phyloP scores from a whole-genome alignment of 1,140 invertebrate species.

The Drosophila saltans region DNA sequence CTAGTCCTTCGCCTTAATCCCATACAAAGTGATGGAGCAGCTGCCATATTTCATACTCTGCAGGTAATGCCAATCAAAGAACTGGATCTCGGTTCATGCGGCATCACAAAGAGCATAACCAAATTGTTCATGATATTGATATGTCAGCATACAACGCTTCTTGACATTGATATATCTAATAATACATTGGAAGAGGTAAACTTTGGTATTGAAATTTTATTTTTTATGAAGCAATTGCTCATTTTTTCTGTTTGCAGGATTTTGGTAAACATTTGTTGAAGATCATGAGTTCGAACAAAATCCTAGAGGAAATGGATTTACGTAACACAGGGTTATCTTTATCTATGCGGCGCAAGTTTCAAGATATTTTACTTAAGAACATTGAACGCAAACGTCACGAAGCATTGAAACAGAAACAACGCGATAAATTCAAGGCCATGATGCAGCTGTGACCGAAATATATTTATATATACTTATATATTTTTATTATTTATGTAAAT shows the following conservation, averaged over 20 bases:
- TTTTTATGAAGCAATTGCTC: neutral
- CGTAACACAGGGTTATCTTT: slow-evolving; percentile 68
- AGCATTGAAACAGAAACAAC: slow-evolving; percentile 51
- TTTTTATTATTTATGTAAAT: neutral
- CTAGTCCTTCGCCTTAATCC: slow-evolving; percentile 76
- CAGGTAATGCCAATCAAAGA: slow-evolving; percentile 60
- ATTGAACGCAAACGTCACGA: slow-evolving; percentile 60
- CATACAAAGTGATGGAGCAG: slow-evolving; percentile 77
- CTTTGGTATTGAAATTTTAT: too few species aligned
- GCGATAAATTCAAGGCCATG: slow-evolving; percentile 65
- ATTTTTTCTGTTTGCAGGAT: slow-evolving; percentile 36
- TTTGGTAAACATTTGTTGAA: slow-evolving; percentile 73
- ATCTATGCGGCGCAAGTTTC: slow-evolving; percentile 58
- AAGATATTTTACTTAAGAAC: slow-evolving; percentile 61
- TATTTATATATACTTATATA: neutral
- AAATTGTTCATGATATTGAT: slow-evolving; percentile 75
- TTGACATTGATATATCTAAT: slow-evolving; percentile 73
- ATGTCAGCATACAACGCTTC: slow-evolving; percentile 61
- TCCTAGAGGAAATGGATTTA: slow-evolving; percentile 66
- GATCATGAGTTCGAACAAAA: slow-evolving; percentile 69
- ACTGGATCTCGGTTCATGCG: slow-evolving; percentile 70
- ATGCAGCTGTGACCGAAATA: slow-evolving; percentile 40
- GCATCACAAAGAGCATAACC: slow-evolving; percentile 64
- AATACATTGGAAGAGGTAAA: slow-evolving; percentile 69
- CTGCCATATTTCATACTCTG: slow-evolving; percentile 72